phyloP scores from a whole-genome alignment of 2,888 invertebrate genomes.

The Branchipolynoe longqiensis region DNA sequence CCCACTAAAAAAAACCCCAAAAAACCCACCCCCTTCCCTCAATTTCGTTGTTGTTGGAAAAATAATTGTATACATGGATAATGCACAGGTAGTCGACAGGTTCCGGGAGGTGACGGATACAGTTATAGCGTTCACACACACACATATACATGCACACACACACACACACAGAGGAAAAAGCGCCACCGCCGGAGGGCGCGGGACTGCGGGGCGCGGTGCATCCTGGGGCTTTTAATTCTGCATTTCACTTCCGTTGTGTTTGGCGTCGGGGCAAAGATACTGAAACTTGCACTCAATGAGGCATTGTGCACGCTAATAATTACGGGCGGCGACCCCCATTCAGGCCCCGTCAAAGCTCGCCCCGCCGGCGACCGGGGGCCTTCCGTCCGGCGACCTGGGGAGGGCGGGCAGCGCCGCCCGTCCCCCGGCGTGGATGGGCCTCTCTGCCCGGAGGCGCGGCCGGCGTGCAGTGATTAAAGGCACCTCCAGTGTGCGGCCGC shows the following conservation, averaged over 20 bases:
- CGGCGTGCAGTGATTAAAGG: background rate
- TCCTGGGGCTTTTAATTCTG: slow-evolving; percentile 6
- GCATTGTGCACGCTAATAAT: slow-evolving; percentile 19
- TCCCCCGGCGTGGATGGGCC: background rate
- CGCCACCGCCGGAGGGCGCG: background rate
- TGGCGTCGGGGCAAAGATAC: background rate
- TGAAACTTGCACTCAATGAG: slow-evolving; percentile 34
- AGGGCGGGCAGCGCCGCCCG: slow-evolving; percentile 2
- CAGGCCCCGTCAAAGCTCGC: slow-evolving; percentile 6
- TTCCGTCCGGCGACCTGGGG: slow-evolving; percentile 1
- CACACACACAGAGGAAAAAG: no score
- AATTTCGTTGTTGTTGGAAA: no score
- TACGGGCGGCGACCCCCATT: background rate
- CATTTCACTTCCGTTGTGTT: slow-evolving; percentile 2
- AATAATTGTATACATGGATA: no score
- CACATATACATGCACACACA: no score
- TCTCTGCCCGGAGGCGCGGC: background rate
- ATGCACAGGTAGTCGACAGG: no score
- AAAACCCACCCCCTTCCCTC: no score
- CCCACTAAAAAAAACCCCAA: no score
- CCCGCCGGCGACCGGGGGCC: background rate
- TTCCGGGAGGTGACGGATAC: no score
- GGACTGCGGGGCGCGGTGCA: background rate
- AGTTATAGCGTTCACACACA: no score
- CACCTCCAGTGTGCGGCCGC: background rate